These are phyloP conservation scores for Propsilocerus akamusi DNA, from an alignment of 1,140 invertebrate genomes.

Conservation along the genomic window DNA sequence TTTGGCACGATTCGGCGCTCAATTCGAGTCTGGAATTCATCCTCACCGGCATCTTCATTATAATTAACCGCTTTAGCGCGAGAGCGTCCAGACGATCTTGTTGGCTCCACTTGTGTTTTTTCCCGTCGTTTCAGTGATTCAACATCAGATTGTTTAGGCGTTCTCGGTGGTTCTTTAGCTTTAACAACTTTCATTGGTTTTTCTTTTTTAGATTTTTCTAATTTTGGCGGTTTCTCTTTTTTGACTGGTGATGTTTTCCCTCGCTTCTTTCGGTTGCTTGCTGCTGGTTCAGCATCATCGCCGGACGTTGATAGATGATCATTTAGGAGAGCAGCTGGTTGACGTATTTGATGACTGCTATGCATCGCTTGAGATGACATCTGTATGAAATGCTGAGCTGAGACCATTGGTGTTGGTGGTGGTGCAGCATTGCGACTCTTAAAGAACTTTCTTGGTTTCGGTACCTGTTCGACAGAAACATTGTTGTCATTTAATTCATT, in stretches of 20 bases:
- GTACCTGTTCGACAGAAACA: conserved; percentile 18
- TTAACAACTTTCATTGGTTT: conserved; percentile 22
- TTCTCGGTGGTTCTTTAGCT: conserved; percentile 22
- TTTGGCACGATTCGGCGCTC: conserved; percentile 10
- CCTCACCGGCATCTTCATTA: conserved; percentile 14
- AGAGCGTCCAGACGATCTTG: conserved; percentile 30
- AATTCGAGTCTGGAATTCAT: conserved; percentile 6
- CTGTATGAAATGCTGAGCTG: conserved; percentile 5
- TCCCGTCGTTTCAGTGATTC: conserved; percentile 27
- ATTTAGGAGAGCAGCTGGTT: conserved; percentile 35
- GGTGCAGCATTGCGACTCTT: conserved; percentile 59
- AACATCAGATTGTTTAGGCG: conserved; percentile 21
- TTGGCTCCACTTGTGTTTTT: conserved; percentile 29
- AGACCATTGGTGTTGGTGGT: conserved; percentile 17
- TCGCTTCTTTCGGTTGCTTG: conserved; percentile 3
- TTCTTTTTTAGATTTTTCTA: conserved; percentile 16
- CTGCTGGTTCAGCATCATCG: conserved; percentile 2
- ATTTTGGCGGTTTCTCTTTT: not conserved
- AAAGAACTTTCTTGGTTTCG: conserved; percentile 78
- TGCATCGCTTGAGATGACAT: conserved; percentile 10
- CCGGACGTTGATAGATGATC: conserved; percentile 14
- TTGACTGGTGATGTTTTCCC: not conserved
- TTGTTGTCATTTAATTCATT: conserved; percentile 31
- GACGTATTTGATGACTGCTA: conserved; percentile 30
- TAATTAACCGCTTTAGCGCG: conserved; percentile 24